Evolutionary conservation across 1,140 invertebrate species (phyloP), one percentile per base, ranked within the genome.

Genomic region (Platyscapa corneri): DNA sequence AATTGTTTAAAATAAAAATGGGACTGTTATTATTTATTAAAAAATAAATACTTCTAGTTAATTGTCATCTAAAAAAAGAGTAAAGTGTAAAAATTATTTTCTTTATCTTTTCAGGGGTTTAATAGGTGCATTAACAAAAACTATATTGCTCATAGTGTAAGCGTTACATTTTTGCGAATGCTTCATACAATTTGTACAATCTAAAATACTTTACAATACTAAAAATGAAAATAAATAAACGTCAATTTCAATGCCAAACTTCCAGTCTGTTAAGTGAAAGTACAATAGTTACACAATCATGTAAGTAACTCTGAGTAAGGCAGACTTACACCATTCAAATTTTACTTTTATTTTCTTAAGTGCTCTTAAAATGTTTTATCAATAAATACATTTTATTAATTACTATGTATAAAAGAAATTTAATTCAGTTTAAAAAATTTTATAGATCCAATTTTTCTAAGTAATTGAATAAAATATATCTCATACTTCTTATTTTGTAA

Each of bases 221-320:
- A 37, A 20, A 81, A 81, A 81, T 27, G 8, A n/a, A n/a, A 74
- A 53, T 76, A 53, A 46, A 30, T 42, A 49, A 76, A 39, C 23
- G 53, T 83, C 65, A 75, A 83, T 76, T 83, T 12, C 56, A 77
- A 83, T 27, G 56, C n/a, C 74, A 83, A 83, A 83, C 70, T 83
- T 65, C 23, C n/a, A 83, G 49, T 83, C 77, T 77, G 82, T 18
- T n/a, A 83, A 83, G 56, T n/a, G 39, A 83, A 83, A 65, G 37
- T 67, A 74, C 37, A 77, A 76, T 83, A 75, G 37, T 75, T 83
- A 83, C 30, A 77, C n/a, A 60, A 49, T 65, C 49, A 77, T 77
- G 46, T n/a, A n/a, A n/a, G 39, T 30, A 76, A 72, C 39, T 83
- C 10, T 7, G 34, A 16, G 77, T 39, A 77, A 30, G 30, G 34